phyloP scores from a whole-genome alignment of 2,797 vertebrate genomes.

The Hapalemur alaotrensis region DNA sequence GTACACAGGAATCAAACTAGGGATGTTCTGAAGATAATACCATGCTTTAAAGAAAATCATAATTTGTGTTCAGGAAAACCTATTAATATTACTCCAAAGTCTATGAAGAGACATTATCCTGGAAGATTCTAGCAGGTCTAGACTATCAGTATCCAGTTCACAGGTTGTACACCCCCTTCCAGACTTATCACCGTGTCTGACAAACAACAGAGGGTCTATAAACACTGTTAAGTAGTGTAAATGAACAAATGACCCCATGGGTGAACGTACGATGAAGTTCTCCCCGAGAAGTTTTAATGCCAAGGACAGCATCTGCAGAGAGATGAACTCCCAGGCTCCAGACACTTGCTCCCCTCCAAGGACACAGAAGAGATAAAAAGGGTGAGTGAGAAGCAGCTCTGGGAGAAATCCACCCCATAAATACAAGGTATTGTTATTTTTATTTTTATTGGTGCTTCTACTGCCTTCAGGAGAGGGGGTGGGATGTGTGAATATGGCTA shows the following conservation, averaged over 20 bases:
- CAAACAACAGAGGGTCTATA: background rate
- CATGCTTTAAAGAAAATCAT: background rate
- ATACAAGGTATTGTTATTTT: conserved; percentile 66
- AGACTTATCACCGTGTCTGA: background rate
- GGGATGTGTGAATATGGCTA: conserved; percentile 20
- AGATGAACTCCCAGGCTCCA: background rate
- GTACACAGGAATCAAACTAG: background rate
- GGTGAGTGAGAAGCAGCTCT: background rate
- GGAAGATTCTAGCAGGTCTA: background rate
- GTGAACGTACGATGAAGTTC: background rate
- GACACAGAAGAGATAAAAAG: conserved; percentile 58
- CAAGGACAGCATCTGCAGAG: background rate
- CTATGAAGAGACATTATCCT: background rate
- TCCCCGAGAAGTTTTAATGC: background rate
- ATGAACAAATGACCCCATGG: background rate
- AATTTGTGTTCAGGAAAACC: background rate
- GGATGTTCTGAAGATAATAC: background rate
- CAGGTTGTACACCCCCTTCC: background rate
- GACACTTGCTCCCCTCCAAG: conserved; percentile 36
- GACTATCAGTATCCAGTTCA: background rate
- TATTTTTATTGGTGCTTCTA: conserved; percentile 66
- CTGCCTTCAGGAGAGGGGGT: conserved; percentile 27
- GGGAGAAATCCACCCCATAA: conserved; percentile 42
- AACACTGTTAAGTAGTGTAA: background rate
- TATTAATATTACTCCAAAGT: background rate